These are phyloP conservation scores for Telmatherina bonti DNA, from an alignment of 2,797 vertebrate species.

Conservation along the genomic window DNA sequence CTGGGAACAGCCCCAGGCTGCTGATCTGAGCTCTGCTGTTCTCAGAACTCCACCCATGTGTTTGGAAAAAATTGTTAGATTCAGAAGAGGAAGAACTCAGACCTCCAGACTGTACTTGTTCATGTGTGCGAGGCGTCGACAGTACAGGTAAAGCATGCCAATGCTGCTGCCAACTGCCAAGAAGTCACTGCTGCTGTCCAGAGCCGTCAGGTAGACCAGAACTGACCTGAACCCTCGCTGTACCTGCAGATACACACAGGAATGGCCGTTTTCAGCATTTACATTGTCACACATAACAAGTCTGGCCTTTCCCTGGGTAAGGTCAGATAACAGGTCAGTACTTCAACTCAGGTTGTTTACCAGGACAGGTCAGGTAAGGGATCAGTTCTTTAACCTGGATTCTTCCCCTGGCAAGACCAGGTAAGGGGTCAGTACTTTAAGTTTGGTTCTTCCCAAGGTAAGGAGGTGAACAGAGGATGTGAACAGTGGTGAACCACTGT, in stretches of 20 bases:
- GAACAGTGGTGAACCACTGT: no score
- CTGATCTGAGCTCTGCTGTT: no score
- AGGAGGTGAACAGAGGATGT: no score
- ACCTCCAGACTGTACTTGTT: constrained; percentile 96
- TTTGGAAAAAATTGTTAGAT: background rate
- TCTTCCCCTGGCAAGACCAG: no score
- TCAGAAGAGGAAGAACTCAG: constrained; percentile 41
- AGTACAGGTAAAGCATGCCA: constrained; percentile 97
- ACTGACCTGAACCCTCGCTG: constrained; percentile 88
- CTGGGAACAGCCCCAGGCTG: no score
- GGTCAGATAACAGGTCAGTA: constrained; percentile 44
- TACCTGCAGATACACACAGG: constrained; percentile 49
- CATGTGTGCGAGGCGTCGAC: constrained; percentile 90
- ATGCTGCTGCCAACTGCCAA: constrained; percentile 96
- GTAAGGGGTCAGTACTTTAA: constrained; percentile 79
- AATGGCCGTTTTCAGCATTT: background rate
- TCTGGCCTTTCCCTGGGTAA: no score
- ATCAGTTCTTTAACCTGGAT: background rate
- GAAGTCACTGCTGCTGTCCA: constrained; percentile 93
- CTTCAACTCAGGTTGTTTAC: constrained; percentile 75
- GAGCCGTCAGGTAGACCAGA: constrained; percentile 93
- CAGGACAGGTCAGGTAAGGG: no score
- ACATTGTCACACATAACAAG: background rate
- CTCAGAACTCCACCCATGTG: no score
- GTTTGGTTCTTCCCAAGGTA: constrained; percentile 9